phyloP scores from a whole-genome alignment of 1,140 invertebrate species.

The Sinella curviseta region DNA sequence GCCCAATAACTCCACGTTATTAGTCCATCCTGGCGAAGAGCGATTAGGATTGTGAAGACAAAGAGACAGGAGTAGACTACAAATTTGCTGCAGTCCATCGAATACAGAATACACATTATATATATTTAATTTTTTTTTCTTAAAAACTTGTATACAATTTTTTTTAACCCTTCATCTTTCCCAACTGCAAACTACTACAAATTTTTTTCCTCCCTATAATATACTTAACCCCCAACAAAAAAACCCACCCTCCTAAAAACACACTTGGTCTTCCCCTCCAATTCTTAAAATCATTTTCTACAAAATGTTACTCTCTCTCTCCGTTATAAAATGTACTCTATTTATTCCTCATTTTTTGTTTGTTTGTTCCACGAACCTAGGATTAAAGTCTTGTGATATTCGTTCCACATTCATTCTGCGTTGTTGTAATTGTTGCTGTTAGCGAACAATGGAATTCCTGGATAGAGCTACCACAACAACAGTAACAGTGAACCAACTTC shows the following conservation, averaged over 20 bases:
- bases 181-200: no score
- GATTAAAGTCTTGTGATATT: slow-evolving; percentile 88
- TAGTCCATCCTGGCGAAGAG: slow-evolving; percentile 81
- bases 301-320: no score
- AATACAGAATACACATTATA: slow-evolving; percentile 37
- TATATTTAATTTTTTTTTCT: neutral
- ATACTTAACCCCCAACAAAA: no score
- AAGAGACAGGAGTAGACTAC: slow-evolving; percentile 89
- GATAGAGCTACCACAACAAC: no score
- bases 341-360: neutral
- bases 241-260: no score
- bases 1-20: slow-evolving; percentile 92
- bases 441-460: neutral
- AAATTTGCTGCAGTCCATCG: slow-evolving; percentile 78
- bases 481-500: no score
- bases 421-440: slow-evolving; percentile 17
- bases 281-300: no score
- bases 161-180: slow-evolving; percentile 5
- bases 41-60: slow-evolving; percentile 84
- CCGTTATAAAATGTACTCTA: no score
- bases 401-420: slow-evolving; percentile 79
- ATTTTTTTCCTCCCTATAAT: no score
- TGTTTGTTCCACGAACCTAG: slow-evolving; percentile 64
- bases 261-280: no score
- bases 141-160: slow-evolving; percentile 23